Conservation (phyloP, 2,113 vertebrate species). For the Cettia cetti region DNA sequence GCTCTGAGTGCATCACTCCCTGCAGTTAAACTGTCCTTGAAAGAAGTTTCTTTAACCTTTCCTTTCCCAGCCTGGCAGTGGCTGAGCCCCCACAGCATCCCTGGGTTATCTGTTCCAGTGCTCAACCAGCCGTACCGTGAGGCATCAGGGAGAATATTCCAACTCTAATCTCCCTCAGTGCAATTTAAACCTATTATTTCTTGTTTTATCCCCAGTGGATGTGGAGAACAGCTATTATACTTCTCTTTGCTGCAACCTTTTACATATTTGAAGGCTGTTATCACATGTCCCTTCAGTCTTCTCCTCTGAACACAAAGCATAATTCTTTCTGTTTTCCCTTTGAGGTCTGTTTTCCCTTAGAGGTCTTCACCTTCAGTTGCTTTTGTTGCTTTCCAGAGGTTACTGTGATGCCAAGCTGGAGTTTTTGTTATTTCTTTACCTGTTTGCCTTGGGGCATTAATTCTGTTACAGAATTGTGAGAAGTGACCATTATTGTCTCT, state of each 20-base stretch:
- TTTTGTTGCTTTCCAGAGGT: slow-evolving; percentile 18
- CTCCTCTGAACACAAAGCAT: neutral
- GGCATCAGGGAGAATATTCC: slow-evolving; percentile 6
- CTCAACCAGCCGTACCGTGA: neutral
- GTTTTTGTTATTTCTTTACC: slow-evolving; percentile 31
- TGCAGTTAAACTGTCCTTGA: neutral
- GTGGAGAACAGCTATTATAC: slow-evolving; percentile 22
- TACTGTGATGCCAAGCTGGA: neutral
- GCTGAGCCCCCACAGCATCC: neutral
- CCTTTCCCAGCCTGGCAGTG: neutral
- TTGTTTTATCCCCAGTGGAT: slow-evolving; percentile 50
- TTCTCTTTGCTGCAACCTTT: slow-evolving; percentile 52
- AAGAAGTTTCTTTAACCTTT: slow-evolving; percentile 4
- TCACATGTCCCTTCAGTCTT: neutral
- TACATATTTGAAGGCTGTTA: slow-evolving; percentile 50
- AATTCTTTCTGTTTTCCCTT: slow-evolving; percentile 25
- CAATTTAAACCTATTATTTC: slow-evolving; percentile 60
- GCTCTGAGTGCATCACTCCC: neutral
- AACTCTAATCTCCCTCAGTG: slow-evolving; percentile 36
- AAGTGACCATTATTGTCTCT: slow-evolving; percentile 35
- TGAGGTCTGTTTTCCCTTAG: slow-evolving; percentile 46
- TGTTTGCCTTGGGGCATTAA: neutral
- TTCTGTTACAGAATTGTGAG: neutral
- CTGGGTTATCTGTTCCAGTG: slow-evolving; percentile 14
- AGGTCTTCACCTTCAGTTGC: neutral